Evolutionary conservation across 1,140 invertebrate species (phyloP).

Genomic region (Parapsyche elsis): DNA sequence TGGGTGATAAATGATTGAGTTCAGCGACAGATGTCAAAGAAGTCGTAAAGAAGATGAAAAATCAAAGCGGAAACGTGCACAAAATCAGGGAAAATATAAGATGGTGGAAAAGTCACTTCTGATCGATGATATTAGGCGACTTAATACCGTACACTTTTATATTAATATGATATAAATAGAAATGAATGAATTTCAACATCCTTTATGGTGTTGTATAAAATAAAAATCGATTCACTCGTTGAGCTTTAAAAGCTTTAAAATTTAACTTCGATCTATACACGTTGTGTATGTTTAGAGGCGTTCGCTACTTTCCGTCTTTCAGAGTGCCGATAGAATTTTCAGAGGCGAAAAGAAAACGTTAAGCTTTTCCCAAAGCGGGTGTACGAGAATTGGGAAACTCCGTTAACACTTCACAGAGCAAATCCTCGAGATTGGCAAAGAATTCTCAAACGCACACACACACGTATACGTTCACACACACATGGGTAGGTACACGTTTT

Average conservation of each 20-base stretch:
- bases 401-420: constrained; percentile 31
- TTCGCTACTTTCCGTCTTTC: neutral
- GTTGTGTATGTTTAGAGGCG: neutral
- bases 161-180: too few relatives aligned
- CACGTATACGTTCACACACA: neutral
- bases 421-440: constrained; percentile 21
- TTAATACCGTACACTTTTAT: too few relatives aligned
- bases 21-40: constrained; percentile 30
- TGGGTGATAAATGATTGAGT: constrained; percentile 20
- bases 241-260: neutral
- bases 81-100: neutral
- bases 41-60: constrained; percentile 27
- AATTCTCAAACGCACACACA: neutral
- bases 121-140: neutral
- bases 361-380: constrained; percentile 1
- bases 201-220: too few relatives aligned
- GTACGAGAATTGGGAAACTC: constrained; percentile 25
- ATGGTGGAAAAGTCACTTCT: neutral
- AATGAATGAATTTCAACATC: too few relatives aligned
- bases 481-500: too few relatives aligned
- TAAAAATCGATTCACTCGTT: neutral
- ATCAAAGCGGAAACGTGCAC: constrained; percentile 17
- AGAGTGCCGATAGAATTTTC: constrained; percentile 17
- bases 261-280: neutral
- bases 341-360: neutral